Evolutionary conservation across 2,113 vertebrate genomes (phyloP).

Genomic region (Strix uralensis): DNA sequence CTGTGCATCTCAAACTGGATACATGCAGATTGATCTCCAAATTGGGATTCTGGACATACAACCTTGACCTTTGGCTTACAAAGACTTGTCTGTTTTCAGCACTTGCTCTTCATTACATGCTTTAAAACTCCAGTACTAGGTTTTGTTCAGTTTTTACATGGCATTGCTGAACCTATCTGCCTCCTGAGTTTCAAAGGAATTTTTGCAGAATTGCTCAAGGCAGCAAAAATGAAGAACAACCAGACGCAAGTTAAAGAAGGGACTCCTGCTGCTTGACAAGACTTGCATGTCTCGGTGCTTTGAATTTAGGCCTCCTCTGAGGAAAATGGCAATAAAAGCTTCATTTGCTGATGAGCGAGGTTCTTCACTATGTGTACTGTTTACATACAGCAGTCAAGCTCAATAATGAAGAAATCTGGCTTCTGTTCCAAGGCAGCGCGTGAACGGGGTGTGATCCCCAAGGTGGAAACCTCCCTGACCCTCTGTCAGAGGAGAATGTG

Average conservation of each 20-base stretch:
- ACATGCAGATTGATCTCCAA: not conserved
- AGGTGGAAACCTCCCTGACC: not conserved
- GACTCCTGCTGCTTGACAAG: slow-evolving; percentile 64
- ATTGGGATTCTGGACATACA: not conserved
- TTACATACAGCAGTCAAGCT: slow-evolving; percentile 15
- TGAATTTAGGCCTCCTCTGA: slow-evolving; percentile 57
- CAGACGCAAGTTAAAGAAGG: slow-evolving; percentile 41
- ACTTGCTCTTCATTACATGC: slow-evolving; percentile 20
- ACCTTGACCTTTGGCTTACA: slow-evolving; percentile 26
- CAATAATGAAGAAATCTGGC: not conserved
- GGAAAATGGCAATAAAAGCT: slow-evolving; percentile 48
- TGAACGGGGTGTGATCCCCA: not conserved
- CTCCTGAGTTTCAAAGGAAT: slow-evolving; percentile 54
- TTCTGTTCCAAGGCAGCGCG: not conserved
- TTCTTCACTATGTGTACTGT: slow-evolving; percentile 32
- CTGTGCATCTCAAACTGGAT: not conserved
- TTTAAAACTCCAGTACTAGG: slow-evolving; percentile 31
- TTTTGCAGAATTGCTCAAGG: slow-evolving; percentile 63
- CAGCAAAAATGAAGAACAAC: slow-evolving; percentile 59
- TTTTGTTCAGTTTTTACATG: not conserved
- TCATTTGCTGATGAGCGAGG: not conserved
- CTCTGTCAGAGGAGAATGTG: not conserved
- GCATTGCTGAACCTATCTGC: slow-evolving; percentile 32
- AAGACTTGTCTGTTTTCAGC: not conserved
- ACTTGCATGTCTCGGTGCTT: slow-evolving; percentile 53